Conservation (phyloP, 92 coral and sea anemone genomes). For the Anthopleura xanthogrammica region DNA sequence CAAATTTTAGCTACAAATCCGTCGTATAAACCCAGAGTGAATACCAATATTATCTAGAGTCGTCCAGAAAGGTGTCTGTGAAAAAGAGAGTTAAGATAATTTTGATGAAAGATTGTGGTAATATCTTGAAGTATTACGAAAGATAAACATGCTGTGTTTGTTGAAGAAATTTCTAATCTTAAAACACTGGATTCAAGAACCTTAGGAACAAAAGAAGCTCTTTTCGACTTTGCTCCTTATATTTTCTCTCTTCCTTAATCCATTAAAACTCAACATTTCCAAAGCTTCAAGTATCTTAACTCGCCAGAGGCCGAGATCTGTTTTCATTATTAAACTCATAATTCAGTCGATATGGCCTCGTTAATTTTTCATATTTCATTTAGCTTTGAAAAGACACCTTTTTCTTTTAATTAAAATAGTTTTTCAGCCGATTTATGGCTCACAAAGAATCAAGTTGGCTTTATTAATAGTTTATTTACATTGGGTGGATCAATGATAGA, state of each 20-base stretch:
- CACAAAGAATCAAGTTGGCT: neutral
- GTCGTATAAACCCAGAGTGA: neutral
- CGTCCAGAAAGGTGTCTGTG: neutral
- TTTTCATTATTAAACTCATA: neutral
- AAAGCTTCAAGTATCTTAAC: neutral
- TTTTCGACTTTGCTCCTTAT: no score
- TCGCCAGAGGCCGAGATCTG: neutral
- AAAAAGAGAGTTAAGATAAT: neutral
- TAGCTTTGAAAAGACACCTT: neutral
- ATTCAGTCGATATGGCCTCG: neutral
- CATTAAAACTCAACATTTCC: no score
- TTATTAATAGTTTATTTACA: constrained; percentile 1
- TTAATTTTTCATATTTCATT: constrained; percentile 1
- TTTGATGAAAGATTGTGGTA: neutral
- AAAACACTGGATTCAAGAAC: no score
- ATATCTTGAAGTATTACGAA: neutral
- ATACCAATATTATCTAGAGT: neutral
- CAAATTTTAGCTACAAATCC: neutral
- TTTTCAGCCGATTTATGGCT: neutral
- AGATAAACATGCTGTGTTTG: no score
- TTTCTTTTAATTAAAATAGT: neutral
- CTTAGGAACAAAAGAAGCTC: no score
- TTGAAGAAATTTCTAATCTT: no score
- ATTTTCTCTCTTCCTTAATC: no score
- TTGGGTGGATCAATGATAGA: neutral